These are phyloP conservation scores for Gonatopus flavifemur DNA, from an alignment of 1,140 invertebrate genomes.

Conservation along the genomic window DNA sequence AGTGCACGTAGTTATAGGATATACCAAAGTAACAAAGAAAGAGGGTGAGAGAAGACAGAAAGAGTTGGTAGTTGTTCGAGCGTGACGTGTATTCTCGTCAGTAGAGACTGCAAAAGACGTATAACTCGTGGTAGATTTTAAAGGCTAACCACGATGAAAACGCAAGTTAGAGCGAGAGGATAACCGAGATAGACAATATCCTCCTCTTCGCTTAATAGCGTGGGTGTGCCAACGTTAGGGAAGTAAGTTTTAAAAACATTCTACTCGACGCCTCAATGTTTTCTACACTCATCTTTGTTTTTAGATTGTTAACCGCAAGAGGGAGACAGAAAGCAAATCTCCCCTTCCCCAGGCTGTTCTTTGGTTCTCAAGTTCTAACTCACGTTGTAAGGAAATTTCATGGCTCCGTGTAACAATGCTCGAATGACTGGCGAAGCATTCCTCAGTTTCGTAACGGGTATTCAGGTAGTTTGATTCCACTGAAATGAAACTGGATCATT, in stretches of 20 bases:
- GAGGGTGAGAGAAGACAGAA: constrained; percentile 5
- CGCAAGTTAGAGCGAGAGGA: background rate
- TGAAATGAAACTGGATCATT: no score
- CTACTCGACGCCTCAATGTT: constrained; percentile 18
- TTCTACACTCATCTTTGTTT: no score
- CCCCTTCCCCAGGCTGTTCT: no score
- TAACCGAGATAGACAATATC: constrained; percentile 10
- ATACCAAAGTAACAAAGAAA: no score
- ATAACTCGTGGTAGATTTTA: constrained; percentile 21
- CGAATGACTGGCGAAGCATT: no score
- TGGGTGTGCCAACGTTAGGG: constrained; percentile 26
- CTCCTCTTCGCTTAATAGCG: constrained; percentile 30
- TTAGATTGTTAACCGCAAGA: no score
- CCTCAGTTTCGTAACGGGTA: no score
- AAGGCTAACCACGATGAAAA: constrained; percentile 9
- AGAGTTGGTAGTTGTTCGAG: constrained; percentile 36
- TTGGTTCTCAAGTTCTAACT: no score
- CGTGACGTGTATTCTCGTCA: constrained; percentile 45
- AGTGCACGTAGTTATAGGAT: background rate
- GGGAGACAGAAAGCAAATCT: no score
- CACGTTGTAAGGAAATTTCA: no score
- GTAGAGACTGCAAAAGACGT: constrained; percentile 28
- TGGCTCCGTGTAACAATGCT: no score
- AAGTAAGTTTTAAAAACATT: constrained; percentile 44
- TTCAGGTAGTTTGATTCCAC: no score